Conservation (phyloP, 1,140 invertebrate species). For the Eumaeus atala region DNA sequence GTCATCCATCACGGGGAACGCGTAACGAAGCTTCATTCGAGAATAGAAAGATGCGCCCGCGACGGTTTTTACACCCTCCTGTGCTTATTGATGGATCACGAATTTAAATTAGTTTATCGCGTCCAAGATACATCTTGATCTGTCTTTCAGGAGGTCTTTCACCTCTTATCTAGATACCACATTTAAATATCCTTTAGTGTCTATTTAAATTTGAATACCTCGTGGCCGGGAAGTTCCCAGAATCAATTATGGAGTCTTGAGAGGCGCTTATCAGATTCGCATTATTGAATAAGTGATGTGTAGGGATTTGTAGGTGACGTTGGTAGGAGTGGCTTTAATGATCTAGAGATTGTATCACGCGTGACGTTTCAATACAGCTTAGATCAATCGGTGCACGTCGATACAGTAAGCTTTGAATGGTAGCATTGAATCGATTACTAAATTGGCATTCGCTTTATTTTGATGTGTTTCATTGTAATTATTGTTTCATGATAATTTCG, state of each 20-base stretch:
- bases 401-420: not conserved
- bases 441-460: constrained; percentile 25
- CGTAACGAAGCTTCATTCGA: constrained; percentile 67
- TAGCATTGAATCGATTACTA: constrained; percentile 8
- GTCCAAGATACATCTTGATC: constrained; percentile 40
- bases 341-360: constrained; percentile 56
- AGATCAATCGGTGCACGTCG: constrained; percentile 35
- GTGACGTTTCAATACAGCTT: constrained; percentile 68
- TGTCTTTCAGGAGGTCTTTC: constrained; percentile 16
- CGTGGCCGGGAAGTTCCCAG: constrained; percentile 31
- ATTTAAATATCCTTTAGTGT: constrained; percentile 10
- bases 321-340: constrained; percentile 46
- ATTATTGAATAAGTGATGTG: constrained; percentile 66
- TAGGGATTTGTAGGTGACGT: constrained; percentile 35
- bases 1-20: constrained; percentile 60
- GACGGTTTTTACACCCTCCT: constrained; percentile 49
- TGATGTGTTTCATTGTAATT: constrained; percentile 12
- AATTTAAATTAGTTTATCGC: constrained; percentile 32
- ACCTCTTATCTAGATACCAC: constrained; percentile 13
- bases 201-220: constrained; percentile 33
- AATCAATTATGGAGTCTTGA: constrained; percentile 40
- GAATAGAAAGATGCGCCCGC: constrained; percentile 40
- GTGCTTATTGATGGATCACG: constrained; percentile 61
- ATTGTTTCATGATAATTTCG: not conserved
- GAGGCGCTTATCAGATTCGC: constrained; percentile 56